phyloP scores from a whole-genome alignment of 2,113 vertebrate genomes.

The Brienomyrus longianalis region DNA sequence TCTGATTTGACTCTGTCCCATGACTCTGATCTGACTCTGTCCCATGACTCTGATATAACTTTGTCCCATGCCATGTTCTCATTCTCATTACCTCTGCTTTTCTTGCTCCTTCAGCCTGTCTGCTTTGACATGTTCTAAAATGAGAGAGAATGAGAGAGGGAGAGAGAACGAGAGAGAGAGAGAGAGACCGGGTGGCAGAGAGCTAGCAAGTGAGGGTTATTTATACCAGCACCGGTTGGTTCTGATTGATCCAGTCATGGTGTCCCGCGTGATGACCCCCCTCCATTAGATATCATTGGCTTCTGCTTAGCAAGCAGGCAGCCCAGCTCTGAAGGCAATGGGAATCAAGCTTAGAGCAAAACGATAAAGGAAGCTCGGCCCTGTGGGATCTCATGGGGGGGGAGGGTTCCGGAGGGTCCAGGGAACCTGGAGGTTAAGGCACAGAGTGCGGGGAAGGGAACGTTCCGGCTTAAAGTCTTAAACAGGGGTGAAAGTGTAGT shows the following conservation, averaged over 20 bases:
- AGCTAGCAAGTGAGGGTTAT: conserved; percentile 1
- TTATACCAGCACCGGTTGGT: background rate
- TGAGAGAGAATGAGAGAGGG: background rate
- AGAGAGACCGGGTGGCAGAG: background rate
- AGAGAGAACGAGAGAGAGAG: background rate
- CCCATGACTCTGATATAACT: too few species aligned
- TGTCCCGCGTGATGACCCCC: background rate
- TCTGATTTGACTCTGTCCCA: background rate
- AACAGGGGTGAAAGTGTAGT: background rate
- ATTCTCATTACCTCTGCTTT: background rate
- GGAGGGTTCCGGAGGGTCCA: background rate
- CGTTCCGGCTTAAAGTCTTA: background rate
- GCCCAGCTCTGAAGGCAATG: background rate
- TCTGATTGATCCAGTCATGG: conserved; percentile 13
- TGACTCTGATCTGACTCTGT: background rate
- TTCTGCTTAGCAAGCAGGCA: conserved; percentile 11
- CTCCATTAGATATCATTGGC: conserved; percentile 7
- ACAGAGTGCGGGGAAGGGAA: background rate
- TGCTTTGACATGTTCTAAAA: background rate
- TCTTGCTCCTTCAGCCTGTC: background rate
- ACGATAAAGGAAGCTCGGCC: background rate
- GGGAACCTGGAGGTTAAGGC: background rate
- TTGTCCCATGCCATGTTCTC: background rate
- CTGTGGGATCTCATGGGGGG: background rate
- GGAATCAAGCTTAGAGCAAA: background rate